Evolutionary conservation across 2,888 invertebrate genomes (phyloP).

Genomic region (Epinotia bilunana): DNA sequence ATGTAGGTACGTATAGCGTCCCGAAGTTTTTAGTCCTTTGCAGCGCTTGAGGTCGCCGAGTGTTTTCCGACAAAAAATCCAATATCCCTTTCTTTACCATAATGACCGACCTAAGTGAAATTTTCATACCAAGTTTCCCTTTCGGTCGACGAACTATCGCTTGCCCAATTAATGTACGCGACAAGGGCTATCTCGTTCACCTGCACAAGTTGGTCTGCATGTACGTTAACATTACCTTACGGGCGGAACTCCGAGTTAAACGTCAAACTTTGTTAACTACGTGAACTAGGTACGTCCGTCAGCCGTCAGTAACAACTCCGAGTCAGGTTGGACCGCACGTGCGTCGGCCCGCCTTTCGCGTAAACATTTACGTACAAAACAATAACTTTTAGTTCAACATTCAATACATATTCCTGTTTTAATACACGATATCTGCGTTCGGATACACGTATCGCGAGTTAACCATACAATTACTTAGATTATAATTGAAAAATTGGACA

Average conservation of each 20-base stretch:
- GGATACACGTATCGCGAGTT: slow-evolving; percentile 5
- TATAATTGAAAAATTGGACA: slow-evolving; percentile 54
- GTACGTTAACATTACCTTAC: slow-evolving; percentile 33
- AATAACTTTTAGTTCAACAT: slow-evolving; percentile 61
- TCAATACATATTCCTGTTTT: slow-evolving; percentile 3
- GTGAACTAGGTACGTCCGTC: slow-evolving; percentile 44
- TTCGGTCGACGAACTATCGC: neutral
- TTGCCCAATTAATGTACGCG: neutral
- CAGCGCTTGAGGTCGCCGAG: neutral
- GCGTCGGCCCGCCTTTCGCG: slow-evolving; percentile 65
- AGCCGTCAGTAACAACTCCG: slow-evolving; percentile 68
- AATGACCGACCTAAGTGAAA: neutral
- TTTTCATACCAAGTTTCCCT: neutral
- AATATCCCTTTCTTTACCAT: too few species aligned
- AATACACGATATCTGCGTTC: neutral
- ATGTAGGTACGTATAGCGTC: neutral
- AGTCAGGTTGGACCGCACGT: slow-evolving; percentile 73
- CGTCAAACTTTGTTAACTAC: slow-evolving; percentile 45
- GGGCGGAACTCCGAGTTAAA: slow-evolving; percentile 32
- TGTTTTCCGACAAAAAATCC: neutral
- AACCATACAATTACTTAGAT: slow-evolving; percentile 48
- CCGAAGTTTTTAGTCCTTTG: neutral
- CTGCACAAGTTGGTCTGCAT: slow-evolving; percentile 9
- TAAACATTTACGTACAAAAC: slow-evolving; percentile 73
- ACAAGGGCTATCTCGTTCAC: neutral